Evolutionary conservation across 2,113 vertebrate species (phyloP), one percentile per base, ranked within the genome.

Genomic region (Baryphthengus martii): DNA sequence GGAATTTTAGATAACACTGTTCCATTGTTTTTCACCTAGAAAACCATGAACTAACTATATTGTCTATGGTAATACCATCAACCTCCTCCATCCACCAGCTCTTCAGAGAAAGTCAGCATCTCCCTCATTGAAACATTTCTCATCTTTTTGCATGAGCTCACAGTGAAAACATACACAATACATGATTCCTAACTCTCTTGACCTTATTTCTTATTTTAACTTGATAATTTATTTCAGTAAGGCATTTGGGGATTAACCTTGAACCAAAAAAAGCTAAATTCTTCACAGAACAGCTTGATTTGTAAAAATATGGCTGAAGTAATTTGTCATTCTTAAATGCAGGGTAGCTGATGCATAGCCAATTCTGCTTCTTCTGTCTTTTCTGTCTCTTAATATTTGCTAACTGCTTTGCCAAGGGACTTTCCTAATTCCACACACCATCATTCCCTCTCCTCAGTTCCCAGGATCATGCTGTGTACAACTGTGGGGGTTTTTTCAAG

Each of bases 141-240:
- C 39, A 87, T 35, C 55, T 70, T 73, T 91, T 77, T 1, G 2
- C 87, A 87, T 81, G 68, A 77, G 49, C 59, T 90, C 40, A 35
- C 21, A 13, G 33, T 24, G 50, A 89, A 92, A 95, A 89, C 80
- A 93, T 40, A 80, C 19, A 93, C 84, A 90, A 92, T n/a, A 40
- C 25, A 11, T 0, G 17, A 93, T 61, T 92, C 86, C 75, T 47
- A 56, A 17, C 18, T 59, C 71, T 87, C 81, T 94, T 56, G 91
- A 91, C 73, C 77, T 75, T 88, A 59, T 91, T 87, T 94, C 81
- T 92, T 94, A 92, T 89, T 96, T 92, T 93, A 92, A 66, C 65
- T 89, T 62, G 13, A 94, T 58, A 12, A 47, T 87, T 94, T 95
- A 84, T 93, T 91, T 95, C 89, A 62, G 87, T 18, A 62, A 93